Evolutionary conservation across 2,113 vertebrate species (phyloP), one percentile per base, ranked within the genome.

Genomic region (Circaetus cinerascens): DNA sequence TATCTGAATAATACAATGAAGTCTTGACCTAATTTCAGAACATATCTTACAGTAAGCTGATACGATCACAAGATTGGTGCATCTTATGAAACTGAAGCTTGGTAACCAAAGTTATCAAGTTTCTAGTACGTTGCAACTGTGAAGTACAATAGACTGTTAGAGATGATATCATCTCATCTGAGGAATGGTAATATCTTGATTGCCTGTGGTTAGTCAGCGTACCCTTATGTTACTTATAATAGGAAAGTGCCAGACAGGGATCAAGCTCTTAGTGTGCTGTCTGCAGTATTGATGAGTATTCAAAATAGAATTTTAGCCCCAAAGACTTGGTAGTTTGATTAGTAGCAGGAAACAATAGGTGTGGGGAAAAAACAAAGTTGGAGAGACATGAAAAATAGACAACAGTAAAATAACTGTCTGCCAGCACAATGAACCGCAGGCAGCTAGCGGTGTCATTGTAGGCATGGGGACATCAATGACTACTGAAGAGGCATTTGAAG

Each of bases 201-300:
- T 46, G 63, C 18, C 38, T 43, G 66, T 3, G 71, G 78, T 30
- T 63, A 30, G 32, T 46, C 71, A 23, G 1, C 1, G 1, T 26
- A 5, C 27, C 38, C 53, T 25, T 5, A 1, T 13, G 13, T 53
- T 50, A 2, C 56, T 67, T 55, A 4, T 0, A 43, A 8, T 4
- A 17, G 59, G 34, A 15, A 34, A 5, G 53, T 17, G 32, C 38
- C 4, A 15, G 74, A 7, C 22, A 41, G 55, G 74, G 32, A 15
- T 67, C 4, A 7, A 64, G 56, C 75, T 71, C 45, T 34, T 27
- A 1, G 36, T 1, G 23, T 40, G 46, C 38, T 36, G 23, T 32
- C 66, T 60, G 91, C 77, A 40, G 48, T 48, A 19, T 13, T 1
- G 1, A 27, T 26, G 45, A 43, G 26, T 7, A 7, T 53, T 82